Base-by-base conservation (phyloP, 2,888 invertebrate genomes). In the Phyllotreta striolata region DNA sequence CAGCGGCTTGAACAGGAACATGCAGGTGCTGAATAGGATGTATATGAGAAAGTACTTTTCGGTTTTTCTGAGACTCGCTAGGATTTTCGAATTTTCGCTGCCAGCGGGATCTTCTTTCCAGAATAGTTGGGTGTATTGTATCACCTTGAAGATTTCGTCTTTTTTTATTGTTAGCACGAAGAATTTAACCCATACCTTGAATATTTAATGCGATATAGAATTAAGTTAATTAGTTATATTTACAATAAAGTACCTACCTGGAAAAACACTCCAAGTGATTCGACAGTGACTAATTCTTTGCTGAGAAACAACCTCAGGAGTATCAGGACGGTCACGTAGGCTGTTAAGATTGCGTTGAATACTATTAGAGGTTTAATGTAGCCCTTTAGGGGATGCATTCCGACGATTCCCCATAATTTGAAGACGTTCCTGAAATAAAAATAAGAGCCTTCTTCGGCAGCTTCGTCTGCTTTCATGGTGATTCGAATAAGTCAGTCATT, bases 181-280 rank as follows among this genome's bases (percentile, higher is more conserved):
- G 35, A 67, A 63, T 43, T 67, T 67, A 6, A 67, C 49, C 67
- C 67, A 67, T n/a, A 67, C 39, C 67, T 67, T 41, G 6, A 61
- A 63, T 24, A 24, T 24, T 24, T 34, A 34, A 52, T 24, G n/a
- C n/a, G n/a, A n/a, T n/a, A n/a, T n/a, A n/a, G n/a, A n/a, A n/a
- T n/a, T n/a, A n/a, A 1, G 10, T 46, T 13, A 47, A 47, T 44
- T 6, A 44, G 12, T 44, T 7, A 24, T 24, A 24, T 24, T n/a
- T n/a, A n/a, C n/a, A n/a, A n/a, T n/a, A n/a, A 24, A 24, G 24
- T 35, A 63, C 62, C 49, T 13, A 69, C 68, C 54, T 64, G 63
- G 8, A 62, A 63, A 52, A 68, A 64, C 1, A 69, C 65, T 12
- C 66, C 65, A 1, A 66, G 38, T 0, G 68, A 69, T 44, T 69